These are phyloP conservation scores for Eupsilia transversa DNA, from an alignment of 2,888 invertebrate genomes.

Conservation along the genomic window DNA sequence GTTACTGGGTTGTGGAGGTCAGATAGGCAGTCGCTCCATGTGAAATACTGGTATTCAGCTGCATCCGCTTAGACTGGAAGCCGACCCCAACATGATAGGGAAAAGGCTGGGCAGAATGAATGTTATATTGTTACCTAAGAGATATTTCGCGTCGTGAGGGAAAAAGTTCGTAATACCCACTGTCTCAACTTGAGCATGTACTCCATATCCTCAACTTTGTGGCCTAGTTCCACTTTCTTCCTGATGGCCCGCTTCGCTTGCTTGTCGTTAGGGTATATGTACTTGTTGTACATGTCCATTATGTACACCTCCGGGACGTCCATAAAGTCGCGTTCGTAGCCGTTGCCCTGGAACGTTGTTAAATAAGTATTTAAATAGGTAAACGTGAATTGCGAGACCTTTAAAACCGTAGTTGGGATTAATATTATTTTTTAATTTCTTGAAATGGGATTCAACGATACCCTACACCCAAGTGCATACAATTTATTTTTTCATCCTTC, in stretches of 20 bases:
- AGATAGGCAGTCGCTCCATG: no score
- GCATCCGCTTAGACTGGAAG: no score
- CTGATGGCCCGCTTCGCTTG: conserved; percentile 93
- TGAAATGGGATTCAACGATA: neutral
- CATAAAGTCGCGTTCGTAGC: conserved; percentile 95
- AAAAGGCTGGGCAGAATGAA: no score
- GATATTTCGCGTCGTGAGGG: neutral
- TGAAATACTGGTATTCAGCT: no score
- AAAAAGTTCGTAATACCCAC: conserved; percentile 83
- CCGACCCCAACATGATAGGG: no score
- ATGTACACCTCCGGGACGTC: conserved; percentile 94
- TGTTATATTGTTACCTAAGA: neutral
- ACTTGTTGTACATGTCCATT: conserved; percentile 95
- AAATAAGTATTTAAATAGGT: neutral
- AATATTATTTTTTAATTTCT: neutral
- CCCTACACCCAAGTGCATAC: no score
- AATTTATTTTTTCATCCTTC: no score
- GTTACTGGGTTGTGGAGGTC: no score
- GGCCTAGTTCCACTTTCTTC: conserved; percentile 92
- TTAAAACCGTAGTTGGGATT: neutral
- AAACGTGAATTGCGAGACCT: neutral
- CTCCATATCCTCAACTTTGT: conserved; percentile 91
- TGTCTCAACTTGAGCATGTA: conserved; percentile 92
- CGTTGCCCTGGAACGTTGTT: conserved; percentile 93
- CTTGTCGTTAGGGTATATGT: conserved; percentile 95